Percentiles rank a stretch among this genome's conserved stretches.
Evolutionary conservation across 2,888 invertebrate genomes (phyloP).

Genomic region (Synanthedon myopaeformis): DNA sequence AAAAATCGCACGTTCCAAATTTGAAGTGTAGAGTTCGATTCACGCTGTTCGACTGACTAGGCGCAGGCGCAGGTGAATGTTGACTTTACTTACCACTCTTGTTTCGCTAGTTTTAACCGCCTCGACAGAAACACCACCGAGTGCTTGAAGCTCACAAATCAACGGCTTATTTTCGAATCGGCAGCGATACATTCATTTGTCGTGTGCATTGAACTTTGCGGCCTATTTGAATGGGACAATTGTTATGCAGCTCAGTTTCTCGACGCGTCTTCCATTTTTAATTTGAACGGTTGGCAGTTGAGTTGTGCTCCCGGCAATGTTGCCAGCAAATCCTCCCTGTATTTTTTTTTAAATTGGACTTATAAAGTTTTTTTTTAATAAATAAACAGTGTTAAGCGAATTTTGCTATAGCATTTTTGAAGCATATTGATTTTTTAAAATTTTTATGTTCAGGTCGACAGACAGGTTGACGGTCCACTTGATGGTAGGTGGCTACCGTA

Average conservation of each 20-base stretch:
- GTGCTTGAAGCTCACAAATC: conserved; percentile 19
- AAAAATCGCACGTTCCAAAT: conserved; percentile 23
- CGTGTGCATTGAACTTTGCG: conserved; percentile 62
- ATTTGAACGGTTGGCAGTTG: conserved; percentile 15
- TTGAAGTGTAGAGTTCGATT: conserved; percentile 33
- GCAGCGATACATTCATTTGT: conserved; percentile 34
- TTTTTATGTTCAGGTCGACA: too few relatives aligned
- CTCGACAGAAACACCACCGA: conserved; percentile 29
- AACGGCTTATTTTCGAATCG: conserved; percentile 32
- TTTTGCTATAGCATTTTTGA: too few relatives aligned
- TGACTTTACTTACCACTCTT: conserved; percentile 56
- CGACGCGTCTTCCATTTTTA: conserved; percentile 39
- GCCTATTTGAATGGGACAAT: conserved; percentile 44
- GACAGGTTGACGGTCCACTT: too few relatives aligned
- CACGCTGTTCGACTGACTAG: conserved; percentile 48
- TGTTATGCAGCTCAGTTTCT: conserved; percentile 32
- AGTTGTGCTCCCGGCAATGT: not conserved
- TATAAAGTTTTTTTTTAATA: too few relatives aligned
- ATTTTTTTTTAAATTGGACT: not conserved
- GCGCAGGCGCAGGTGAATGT: conserved; percentile 59
- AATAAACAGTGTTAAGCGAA: too few relatives aligned
- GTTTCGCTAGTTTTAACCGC: conserved; percentile 40
- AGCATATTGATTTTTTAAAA: too few relatives aligned
- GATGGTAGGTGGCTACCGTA: too few relatives aligned
- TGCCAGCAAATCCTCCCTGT: not conserved